Evolutionary conservation across 2,113 vertebrate genomes (phyloP).

Genomic region (Vidua macroura): DNA sequence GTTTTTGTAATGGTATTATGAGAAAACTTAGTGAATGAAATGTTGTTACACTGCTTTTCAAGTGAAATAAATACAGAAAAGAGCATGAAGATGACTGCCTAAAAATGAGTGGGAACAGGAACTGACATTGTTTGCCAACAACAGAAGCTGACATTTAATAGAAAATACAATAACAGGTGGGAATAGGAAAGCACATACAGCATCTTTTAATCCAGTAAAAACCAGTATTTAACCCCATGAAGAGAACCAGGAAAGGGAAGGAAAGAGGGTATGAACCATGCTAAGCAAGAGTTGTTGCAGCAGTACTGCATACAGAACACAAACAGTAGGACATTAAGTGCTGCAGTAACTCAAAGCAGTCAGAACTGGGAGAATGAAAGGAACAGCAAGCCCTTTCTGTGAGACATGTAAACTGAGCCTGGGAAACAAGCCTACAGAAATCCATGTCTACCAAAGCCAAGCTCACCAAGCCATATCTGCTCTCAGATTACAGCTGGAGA

Average conservation of each 20-base stretch:
- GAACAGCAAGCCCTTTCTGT: background rate
- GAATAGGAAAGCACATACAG: background rate
- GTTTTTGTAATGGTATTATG: background rate
- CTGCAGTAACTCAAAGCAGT: background rate
- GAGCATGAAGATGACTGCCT: background rate
- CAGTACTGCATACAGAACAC: background rate
- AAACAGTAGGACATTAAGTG: background rate
- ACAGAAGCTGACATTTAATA: background rate
- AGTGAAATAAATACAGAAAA: background rate
- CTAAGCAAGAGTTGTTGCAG: background rate
- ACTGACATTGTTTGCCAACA: background rate
- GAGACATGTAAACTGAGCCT: background rate
- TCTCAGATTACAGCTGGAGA: conserved; percentile 3
- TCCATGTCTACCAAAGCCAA: background rate
- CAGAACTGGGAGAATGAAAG: background rate
- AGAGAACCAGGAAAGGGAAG: background rate
- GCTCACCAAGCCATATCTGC: background rate
- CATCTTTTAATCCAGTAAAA: background rate
- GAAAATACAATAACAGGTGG: background rate
- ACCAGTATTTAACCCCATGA: background rate
- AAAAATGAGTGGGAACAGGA: background rate
- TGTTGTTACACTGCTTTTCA: background rate
- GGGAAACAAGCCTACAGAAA: background rate
- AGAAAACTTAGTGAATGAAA: background rate
- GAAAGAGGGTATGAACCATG: background rate